Percentiles rank a stretch among this genome's conserved stretches.
These are phyloP conservation scores for Halcyon senegalensis DNA, from an alignment of 2,113 vertebrate species.

Conservation along the genomic window DNA sequence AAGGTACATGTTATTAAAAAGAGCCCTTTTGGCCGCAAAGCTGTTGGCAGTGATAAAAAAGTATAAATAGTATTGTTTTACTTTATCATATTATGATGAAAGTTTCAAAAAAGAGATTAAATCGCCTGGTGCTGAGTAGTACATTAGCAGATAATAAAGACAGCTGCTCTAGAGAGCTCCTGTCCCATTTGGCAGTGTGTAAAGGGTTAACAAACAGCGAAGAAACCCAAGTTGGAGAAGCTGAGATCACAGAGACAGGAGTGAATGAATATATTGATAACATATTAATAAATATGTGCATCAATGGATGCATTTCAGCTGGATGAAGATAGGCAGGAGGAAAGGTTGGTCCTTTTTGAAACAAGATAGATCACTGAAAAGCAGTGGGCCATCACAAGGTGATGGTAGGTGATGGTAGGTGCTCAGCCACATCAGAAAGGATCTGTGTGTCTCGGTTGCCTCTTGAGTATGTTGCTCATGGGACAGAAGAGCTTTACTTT, in stretches of 20 bases:
- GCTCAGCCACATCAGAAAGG: background rate
- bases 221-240: background rate
- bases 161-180: background rate
- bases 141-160: background rate
- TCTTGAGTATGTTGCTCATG: accelerated
- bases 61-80: background rate
- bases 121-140: background rate
- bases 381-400: background rate
- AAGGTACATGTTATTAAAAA: background rate
- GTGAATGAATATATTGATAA: background rate
- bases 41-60: background rate
- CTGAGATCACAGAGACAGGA: background rate
- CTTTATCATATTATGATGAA: background rate
- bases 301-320: background rate
- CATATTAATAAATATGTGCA: background rate
- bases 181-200: background rate
- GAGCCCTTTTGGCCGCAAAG: background rate
- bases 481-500: background rate
- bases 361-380: background rate
- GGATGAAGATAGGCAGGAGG: background rate
- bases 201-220: background rate
- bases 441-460: background rate
- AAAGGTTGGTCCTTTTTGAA: background rate
- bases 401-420: background rate
- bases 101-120: background rate